Base-by-base conservation (phyloP, 2,113 vertebrate genomes). In the Opisthocomus hoazin region DNA sequence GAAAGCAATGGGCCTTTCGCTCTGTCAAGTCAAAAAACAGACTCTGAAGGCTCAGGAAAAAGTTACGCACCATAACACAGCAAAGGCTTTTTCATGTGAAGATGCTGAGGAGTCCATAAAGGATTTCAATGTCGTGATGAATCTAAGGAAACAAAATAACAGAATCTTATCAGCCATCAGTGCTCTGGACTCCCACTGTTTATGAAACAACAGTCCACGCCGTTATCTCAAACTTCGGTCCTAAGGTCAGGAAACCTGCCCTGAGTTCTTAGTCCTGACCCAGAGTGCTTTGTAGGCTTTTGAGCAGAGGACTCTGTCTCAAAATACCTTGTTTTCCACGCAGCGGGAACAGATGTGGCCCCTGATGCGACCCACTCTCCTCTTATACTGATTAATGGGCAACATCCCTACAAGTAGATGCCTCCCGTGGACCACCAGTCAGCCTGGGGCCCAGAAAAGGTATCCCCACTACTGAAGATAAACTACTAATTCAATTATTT, bases 31-130 rank as follows among this genome's bases (percentile, higher is more conserved):
- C 70, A 39, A 39, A 68, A 89, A 76, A 19, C 46, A 78, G 37
- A 27, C 13, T 11, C 83, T 0, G 24, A 85, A 41, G 66, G n/a
- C 79, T 65, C 20, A 65, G 80, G 68, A 75, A 29, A 20, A 73
- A 89, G 11, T 36, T 89, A 97, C 98, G 16, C 57, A 99, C 99
- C 98, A 99, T 96, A 99, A 98, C 78, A 98, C 98, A 16, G 98
- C 91, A 96, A 99, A 99, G 94, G 99, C 98, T 91, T 98, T 99
- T 92, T 99, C 99, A 21, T 98, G 95, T 56, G 98, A 94, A 53
- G 98, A 91, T 73, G 98, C 81, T 14, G 98, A 97, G 29, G 97
- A 76, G 39, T 99, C 98, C 6, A 83, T 84, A 85, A 98, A 98
- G 37, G 97, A 97, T 97, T 98, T 99, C 82, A 99, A 95, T 61